Conservation (phyloP, 2,888 invertebrate species). For the Melanchra persicariae region DNA sequence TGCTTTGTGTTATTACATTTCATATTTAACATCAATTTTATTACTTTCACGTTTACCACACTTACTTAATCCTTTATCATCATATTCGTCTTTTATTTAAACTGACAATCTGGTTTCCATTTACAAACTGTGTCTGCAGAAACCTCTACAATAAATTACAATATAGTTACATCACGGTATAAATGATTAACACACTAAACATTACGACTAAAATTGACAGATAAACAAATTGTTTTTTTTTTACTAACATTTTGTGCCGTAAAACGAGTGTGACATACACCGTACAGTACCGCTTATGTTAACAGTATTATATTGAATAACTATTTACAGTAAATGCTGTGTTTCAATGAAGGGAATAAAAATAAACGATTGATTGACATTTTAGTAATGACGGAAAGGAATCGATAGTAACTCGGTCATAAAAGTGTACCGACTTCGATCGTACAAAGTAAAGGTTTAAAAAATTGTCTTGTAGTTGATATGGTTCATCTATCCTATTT, state of each 20-base stretch:
- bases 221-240: constrained; percentile 84
- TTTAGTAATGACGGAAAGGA: constrained; percentile 28
- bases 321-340: constrained; percentile 86
- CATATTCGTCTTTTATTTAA: not conserved
- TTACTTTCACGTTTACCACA: too few relatives aligned
- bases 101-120: not conserved
- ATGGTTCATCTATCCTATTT: constrained; percentile 47
- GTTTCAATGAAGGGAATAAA: constrained; percentile 43
- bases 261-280: constrained; percentile 90
- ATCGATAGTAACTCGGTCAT: constrained; percentile 36
- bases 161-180: constrained; percentile 77
- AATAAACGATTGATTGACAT: constrained; percentile 37
- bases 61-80: not conserved
- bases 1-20: not conserved
- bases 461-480: constrained; percentile 51
- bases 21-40: too few relatives aligned
- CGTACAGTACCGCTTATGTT: constrained; percentile 85
- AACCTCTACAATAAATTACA: constrained; percentile 64
- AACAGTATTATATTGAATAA: constrained; percentile 82
- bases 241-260: constrained; percentile 89
- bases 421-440: constrained; percentile 25
- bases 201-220: constrained; percentile 89
- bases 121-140: constrained; percentile 59
- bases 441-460: constrained; percentile 48
- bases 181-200: constrained; percentile 83